phyloP scores from a whole-genome alignment of 2,797 vertebrate species.

The Odontamblyopus rebecca region DNA sequence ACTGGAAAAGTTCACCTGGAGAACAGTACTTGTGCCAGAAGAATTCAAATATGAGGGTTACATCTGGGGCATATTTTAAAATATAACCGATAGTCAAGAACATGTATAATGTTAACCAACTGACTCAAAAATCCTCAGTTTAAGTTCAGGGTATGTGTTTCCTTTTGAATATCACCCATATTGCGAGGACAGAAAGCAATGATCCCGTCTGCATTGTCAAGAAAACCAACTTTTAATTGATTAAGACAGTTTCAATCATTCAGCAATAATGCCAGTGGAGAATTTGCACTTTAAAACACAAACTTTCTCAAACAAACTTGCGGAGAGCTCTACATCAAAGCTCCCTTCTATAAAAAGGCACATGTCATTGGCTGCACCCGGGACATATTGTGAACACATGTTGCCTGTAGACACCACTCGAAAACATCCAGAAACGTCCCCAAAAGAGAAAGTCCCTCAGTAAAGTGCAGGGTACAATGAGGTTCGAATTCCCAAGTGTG shows the following conservation, averaged over 20 bases:
- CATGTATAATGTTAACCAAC: too few species aligned
- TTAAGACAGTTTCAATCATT: neutral
- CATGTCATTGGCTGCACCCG: conserved; percentile 22
- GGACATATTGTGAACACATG: conserved; percentile 55
- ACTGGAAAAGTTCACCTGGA: too few species aligned
- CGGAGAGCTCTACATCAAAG: conserved; percentile 55
- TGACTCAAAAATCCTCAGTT: too few species aligned
- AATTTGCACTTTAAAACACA: conserved; percentile 30
- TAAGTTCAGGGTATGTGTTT: too few species aligned
- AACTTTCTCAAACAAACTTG: conserved; percentile 45
- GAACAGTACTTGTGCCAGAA: too few species aligned
- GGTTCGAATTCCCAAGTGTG: conserved; percentile 38
- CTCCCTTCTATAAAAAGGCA: conserved; percentile 19
- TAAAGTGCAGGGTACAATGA: conserved; percentile 35
- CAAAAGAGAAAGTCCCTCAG: conserved; percentile 42
- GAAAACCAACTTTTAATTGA: neutral
- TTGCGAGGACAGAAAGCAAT: neutral
- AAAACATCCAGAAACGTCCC: conserved; percentile 40
- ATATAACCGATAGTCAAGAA: too few species aligned
- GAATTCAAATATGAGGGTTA: too few species aligned
- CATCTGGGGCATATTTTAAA: too few species aligned
- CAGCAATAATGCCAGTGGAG: conserved; percentile 1
- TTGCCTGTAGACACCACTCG: conserved; percentile 22
- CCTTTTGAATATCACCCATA: too few species aligned
- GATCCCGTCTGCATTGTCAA: neutral